Evolutionary conservation across 1,140 invertebrate genomes (phyloP), one percentile per base, ranked within the genome.

Genomic region (Micrasema minimum): DNA sequence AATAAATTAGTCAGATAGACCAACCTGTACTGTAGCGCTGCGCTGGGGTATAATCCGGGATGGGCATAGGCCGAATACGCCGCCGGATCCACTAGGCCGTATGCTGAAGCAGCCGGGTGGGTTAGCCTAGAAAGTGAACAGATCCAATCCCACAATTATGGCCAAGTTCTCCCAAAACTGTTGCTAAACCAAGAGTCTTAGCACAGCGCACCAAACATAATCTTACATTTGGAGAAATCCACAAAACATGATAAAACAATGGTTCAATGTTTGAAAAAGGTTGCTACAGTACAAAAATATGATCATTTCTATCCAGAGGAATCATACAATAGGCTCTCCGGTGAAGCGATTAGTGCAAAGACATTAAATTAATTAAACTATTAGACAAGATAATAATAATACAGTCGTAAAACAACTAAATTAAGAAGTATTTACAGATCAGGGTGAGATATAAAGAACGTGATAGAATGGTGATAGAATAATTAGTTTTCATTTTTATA

Each of bases 11-110:
- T 48, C 26, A 66, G 22, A 51, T 12, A 38, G n/a, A 57, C 50
- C 67, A 64, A 85, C 83, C 83, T 82, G 77, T 85, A 85, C 68
- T 85, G 83, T 61, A 85, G 65, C 5, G 82, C 83, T 2, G 83
- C 83, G 66, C 79, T 85, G 67, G 82, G 81, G 75, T 85, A 85
- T 11, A 85, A 76, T 31, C 80, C 77, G 18, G 83, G 82, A 65
- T 85, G 83, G 9, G 79, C 81, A 76, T 85, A 85, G 3, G 80
- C 79, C 14, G 83, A 81, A 71, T 84, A 84, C 5, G 81, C 78
- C 41, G 77, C 68, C 11, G 82, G 81, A 76, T 84, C 82, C 75
- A 85, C 72, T 66, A 84, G 76, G 14, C 72, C 71, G 31, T 74
- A 76, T 14, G 77, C 48, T 5, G 74, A 50, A 2, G 74, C 74